Evolutionary conservation across 2,797 vertebrate species (phyloP).

Genomic region (Neomorphus geoffroyi): DNA sequence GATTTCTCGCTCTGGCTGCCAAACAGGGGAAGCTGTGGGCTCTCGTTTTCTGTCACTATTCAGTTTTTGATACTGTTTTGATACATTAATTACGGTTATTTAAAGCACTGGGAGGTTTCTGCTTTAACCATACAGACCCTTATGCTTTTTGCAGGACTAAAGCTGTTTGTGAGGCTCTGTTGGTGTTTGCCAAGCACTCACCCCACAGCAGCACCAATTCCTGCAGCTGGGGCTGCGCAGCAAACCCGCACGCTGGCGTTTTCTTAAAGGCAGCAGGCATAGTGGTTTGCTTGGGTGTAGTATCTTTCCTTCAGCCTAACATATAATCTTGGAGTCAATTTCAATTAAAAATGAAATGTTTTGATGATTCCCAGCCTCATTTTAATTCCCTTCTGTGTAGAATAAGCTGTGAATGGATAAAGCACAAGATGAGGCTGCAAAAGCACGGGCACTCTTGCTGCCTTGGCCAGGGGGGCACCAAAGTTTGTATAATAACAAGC

Average conservation of each 20-base stretch:
- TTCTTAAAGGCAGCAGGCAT: not conserved
- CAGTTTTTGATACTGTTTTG: not conserved
- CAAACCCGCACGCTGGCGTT: fast-evolving
- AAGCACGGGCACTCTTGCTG: not conserved
- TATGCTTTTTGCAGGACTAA: not conserved
- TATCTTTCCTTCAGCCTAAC: not conserved
- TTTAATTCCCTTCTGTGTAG: not conserved
- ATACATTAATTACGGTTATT: not conserved
- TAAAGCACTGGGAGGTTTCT: not conserved
- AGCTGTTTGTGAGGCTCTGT: not conserved
- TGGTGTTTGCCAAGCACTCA: fast-evolving
- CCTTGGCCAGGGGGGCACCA: not conserved
- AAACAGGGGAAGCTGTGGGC: not conserved
- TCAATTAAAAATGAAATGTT: constrained; percentile 32
- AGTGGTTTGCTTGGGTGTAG: not conserved
- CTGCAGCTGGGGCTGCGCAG: fast-evolving
- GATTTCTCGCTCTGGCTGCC: not conserved
- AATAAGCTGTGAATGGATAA: not conserved
- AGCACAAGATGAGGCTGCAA: not conserved
- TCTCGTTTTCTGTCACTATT: not conserved
- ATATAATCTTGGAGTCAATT: not conserved
- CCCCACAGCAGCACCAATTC: not conserved
- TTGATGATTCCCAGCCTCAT: not conserved
- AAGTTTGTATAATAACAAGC: not conserved
- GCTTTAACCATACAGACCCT: not conserved